Evolutionary conservation across 2,797 vertebrate genomes (phyloP), one percentile per base, ranked within the genome.

Genomic region (Girardinus metallicus): DNA sequence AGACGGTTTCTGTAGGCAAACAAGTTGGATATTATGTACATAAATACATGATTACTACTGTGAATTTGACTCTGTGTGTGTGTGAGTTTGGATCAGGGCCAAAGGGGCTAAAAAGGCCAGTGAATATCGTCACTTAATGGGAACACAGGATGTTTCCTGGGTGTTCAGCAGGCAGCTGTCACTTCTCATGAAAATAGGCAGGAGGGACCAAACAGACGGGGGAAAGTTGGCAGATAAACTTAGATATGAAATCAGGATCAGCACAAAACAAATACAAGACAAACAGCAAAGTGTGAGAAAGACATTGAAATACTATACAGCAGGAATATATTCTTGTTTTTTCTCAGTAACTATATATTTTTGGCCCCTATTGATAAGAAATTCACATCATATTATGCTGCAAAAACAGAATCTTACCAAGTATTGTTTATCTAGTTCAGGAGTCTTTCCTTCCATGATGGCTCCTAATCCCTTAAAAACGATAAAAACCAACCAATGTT

Each of bases 121-220:
- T 73, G 34, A 74, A 89, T 87, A 88, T 92, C 86, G 88, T 92
- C 7, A 18, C 75, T 85, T 85, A 74, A 78, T 74, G 46, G 78
- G 85, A 83, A 91, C 83, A 81, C 86, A 87, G 83, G 90, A 90
- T 89, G 87, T 87, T 87, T 89, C 87, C 87, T 87, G 53, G 1
- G 82, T 88, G 90, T 70, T 91, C 86, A 85, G 76, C 43, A 73
- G 84, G 83, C 81, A 87, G 88, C 84, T 77, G 85, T 90, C 89
- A 91, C 85, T 86, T 92, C 82, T 83, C 87, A 90, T 92, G 85
- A 88, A 83, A 44, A 60, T 73, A 86, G 84, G 81, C 78, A 73
- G 77, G 70, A 87, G 83, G 79, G 71, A 80, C 76, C 29, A 74
- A 74, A 62, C 3, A 73, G 46, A 76, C 74, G 46, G 64, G 70